Percentiles rank a stretch among this genome's conserved stretches.
Evolutionary conservation across 2,797 vertebrate species (phyloP).

Genomic region (Mus spretus): DNA sequence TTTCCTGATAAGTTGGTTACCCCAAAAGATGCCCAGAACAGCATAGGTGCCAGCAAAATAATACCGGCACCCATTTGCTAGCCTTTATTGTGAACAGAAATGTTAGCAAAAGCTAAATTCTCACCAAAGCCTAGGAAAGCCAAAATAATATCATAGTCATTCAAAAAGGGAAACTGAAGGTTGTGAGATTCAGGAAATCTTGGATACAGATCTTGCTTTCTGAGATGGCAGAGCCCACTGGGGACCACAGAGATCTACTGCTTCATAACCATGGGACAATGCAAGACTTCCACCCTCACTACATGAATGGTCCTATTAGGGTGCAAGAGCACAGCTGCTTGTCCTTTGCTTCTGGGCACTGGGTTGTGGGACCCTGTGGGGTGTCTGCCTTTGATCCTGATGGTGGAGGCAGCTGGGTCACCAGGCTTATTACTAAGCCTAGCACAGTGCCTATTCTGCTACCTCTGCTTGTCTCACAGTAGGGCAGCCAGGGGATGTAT

Average conservation of each 20-base stretch:
- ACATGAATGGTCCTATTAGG: not conserved
- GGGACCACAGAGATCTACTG: not conserved
- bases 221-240: not conserved
- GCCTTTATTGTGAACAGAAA: not conserved
- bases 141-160: rapidly evolving
- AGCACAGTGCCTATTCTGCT: not conserved
- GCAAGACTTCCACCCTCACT: not conserved
- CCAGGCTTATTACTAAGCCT: not conserved
- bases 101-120: rapidly evolving
- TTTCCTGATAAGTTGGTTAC: not conserved
- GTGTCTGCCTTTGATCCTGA: not conserved
- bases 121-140: not conserved
- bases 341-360: not conserved
- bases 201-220: not conserved
- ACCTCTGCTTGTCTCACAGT: not conserved
- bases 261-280: not conserved
- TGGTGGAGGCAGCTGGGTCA: too few relatives aligned
- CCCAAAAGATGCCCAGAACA: not conserved
- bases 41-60: not conserved
- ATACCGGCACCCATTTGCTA: not conserved
- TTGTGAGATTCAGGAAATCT: not conserved
- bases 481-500: not conserved
- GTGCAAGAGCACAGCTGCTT: not conserved
- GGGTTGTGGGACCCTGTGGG: not conserved
- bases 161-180: not conserved